phyloP scores from a whole-genome alignment of 35 echinoderm and acorn worm species.

The Lytechinus variegatus region DNA sequence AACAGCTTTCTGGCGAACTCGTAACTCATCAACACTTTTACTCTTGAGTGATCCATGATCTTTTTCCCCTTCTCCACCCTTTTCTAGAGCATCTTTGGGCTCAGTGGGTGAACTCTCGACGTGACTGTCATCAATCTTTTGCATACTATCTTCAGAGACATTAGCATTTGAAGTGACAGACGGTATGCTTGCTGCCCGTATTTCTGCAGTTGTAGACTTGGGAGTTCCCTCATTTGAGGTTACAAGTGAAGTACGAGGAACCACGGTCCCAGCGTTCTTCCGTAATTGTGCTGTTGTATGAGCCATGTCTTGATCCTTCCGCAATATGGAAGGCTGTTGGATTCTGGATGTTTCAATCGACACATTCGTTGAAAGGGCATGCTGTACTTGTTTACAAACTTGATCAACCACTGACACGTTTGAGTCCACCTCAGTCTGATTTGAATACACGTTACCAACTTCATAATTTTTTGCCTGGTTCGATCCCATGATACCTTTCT shows the following conservation, averaged over 20 bases:
- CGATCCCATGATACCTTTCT: background rate
- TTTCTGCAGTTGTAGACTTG: background rate
- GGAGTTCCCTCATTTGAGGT: background rate
- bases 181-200: background rate
- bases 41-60: background rate
- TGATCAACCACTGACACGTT: background rate
- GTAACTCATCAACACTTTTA: background rate
- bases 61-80: background rate
- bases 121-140: background rate
- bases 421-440: background rate
- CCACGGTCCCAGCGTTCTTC: background rate
- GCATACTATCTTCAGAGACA: background rate
- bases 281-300: background rate
- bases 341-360: background rate
- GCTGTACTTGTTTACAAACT: background rate
- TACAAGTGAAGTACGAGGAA: background rate
- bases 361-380: background rate
- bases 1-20: slow-evolving; percentile 3
- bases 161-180: background rate
- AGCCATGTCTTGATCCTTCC: background rate
- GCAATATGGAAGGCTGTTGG: background rate
- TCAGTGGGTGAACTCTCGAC: background rate
- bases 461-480: background rate
- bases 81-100: background rate
- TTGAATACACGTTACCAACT: background rate